A percentile compares a stretch with the other conserved stretches of the same genome.
Evolutionary conservation across 2,797 vertebrate genomes (phyloP).

Genomic region (Falco berigora): DNA sequence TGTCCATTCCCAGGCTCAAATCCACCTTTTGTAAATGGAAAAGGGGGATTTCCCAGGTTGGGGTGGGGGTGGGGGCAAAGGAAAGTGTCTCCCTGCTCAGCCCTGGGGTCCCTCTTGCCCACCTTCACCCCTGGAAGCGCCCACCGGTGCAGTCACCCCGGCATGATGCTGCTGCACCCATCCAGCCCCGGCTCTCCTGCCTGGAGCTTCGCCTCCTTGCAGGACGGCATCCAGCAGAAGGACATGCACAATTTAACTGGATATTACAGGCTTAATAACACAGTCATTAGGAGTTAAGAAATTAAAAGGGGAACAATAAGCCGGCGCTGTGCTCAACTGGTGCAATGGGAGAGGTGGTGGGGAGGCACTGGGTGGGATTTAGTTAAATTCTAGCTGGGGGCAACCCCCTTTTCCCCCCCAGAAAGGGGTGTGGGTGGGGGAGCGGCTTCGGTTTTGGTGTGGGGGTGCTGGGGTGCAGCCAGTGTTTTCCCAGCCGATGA

Average conservation of each 20-base stretch:
- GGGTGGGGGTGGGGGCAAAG: no score
- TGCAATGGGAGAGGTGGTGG: background rate
- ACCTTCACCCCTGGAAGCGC: fast-evolving
- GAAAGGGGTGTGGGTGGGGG: background rate
- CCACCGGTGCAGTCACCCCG: fast-evolving
- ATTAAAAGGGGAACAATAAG: conserved; percentile 4
- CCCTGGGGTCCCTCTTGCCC: fast-evolving
- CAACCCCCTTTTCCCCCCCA: background rate
- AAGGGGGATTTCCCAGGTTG: background rate
- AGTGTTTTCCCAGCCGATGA: fast-evolving
- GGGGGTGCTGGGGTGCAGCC: background rate
- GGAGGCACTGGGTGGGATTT: background rate
- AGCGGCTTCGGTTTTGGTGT: background rate
- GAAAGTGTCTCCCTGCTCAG: background rate
- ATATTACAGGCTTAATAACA: conserved; percentile 3
- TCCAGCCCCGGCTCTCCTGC: background rate
- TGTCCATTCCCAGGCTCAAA: background rate
- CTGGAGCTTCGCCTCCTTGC: background rate
- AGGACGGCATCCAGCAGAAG: background rate
- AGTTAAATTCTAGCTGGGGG: background rate
- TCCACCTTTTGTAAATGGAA: background rate
- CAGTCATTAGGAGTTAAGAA: conserved; percentile 9
- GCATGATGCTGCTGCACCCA: fast-evolving
- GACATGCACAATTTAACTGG: background rate
- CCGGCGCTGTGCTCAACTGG: background rate